Conservation (phyloP, 2,113 vertebrate genomes). For the Gadus chalcogrammus region DNA sequence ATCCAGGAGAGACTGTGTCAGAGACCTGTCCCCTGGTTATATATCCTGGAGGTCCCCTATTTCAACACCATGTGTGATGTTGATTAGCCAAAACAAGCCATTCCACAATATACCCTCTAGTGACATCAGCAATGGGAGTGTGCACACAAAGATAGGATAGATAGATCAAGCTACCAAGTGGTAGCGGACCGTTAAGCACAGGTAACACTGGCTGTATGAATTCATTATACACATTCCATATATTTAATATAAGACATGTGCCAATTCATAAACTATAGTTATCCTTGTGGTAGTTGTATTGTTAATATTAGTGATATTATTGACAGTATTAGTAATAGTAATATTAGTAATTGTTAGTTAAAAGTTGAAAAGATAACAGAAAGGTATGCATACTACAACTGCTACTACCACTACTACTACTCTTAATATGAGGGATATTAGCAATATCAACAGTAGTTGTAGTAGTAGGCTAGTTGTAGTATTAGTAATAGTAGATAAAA, state of each 20-base stretch:
- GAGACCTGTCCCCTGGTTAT: no score
- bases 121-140: no score
- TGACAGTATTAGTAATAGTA: no score
- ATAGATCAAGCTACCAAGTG: background rate
- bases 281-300: background rate
- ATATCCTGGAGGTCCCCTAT: background rate
- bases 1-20: background rate
- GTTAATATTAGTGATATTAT: background rate
- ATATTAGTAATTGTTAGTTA: no score
- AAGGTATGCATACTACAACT: background rate
- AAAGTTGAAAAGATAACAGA: background rate
- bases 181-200: no score
- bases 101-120: background rate
- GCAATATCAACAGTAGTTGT: no score
- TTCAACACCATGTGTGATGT: slow-evolving; percentile 1
- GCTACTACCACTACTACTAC: background rate
- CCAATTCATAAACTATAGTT: background rate
- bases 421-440: background rate
- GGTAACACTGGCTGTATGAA: no score
- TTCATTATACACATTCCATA: no score
- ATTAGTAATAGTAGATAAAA: no score
- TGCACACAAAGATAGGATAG: no score
- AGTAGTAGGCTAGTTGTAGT: no score
- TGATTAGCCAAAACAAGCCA: background rate
- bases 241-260: background rate